phyloP scores from a whole-genome alignment of 2,888 invertebrate species.

The Conops quadrifasciatus region DNA sequence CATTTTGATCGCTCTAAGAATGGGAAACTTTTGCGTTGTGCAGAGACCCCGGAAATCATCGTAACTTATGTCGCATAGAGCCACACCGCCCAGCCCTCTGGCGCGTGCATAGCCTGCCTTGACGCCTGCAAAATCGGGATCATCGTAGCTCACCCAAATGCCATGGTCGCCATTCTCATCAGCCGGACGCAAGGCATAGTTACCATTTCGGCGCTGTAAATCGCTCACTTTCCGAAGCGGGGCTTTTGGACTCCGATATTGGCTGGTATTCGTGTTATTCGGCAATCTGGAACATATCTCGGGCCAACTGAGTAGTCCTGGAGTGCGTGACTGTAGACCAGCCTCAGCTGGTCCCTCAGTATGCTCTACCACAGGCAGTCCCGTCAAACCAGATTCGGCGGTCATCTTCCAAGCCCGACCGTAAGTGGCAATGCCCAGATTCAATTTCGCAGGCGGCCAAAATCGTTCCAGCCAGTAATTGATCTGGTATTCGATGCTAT shows the following conservation, averaged over 20 bases:
- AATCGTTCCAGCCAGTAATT: slow-evolving; percentile 69
- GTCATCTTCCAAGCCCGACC: slow-evolving; percentile 82
- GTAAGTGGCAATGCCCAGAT: slow-evolving; percentile 77
- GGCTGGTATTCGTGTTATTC: slow-evolving; percentile 65
- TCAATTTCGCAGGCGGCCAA: slow-evolving; percentile 75
- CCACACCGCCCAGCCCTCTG: slow-evolving; percentile 80
- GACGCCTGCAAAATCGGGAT: slow-evolving; percentile 81
- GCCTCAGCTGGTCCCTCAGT: slow-evolving; percentile 75
- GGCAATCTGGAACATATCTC: slow-evolving; percentile 78
- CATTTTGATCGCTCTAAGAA: slow-evolving; percentile 76
- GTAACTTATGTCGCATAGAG: slow-evolving; percentile 77
- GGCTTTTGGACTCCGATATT: slow-evolving; percentile 69
- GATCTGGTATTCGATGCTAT: slow-evolving; percentile 75
- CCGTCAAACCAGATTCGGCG: slow-evolving; percentile 75
- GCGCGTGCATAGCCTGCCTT: slow-evolving; percentile 77
- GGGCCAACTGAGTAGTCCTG: slow-evolving; percentile 79
- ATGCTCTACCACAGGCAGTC: slow-evolving; percentile 75
- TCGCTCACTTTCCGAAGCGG: slow-evolving; percentile 79
- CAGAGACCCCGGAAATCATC: slow-evolving; percentile 86
- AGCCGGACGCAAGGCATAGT: slow-evolving; percentile 78
- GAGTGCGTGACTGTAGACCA: slow-evolving; percentile 75
- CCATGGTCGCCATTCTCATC: slow-evolving; percentile 74
- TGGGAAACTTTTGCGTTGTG: slow-evolving; percentile 80
- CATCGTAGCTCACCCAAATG: slow-evolving; percentile 84
- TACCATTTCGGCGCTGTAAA: slow-evolving; percentile 80